Evolutionary conservation across 2,797 vertebrate genomes (phyloP), one percentile per base, ranked within the genome.

Genomic region (Melanotaenia pygmaea): DNA sequence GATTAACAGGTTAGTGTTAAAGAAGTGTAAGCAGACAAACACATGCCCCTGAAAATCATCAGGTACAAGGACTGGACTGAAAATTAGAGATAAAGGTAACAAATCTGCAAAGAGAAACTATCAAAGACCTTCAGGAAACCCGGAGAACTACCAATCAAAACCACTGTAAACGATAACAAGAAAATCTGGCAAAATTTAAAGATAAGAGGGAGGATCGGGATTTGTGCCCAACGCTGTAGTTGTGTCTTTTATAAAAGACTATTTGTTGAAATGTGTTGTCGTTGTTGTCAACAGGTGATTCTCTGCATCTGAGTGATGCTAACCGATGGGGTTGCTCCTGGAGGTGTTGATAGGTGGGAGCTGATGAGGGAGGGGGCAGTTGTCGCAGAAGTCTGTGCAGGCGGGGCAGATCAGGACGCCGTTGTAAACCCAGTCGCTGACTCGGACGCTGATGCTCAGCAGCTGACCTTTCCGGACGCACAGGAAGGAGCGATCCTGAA

Each of bases 381-480:
- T 69, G 30, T 95, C 94, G 59, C 98, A 99, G 91, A 99, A 96
- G 87, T 96, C 95, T 0, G 78, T 72, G 79, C 98, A 99, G 30
- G 93, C 80, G 1, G 98, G 98, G 74, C 98, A 99, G 54, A 98
- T 59, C 10, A 99, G 95, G 68, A 96, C 95, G 9, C 98, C 98
- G 13, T 93, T 89, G 0, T 99, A 96, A 4, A 97, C 89, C 98
- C 98, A 99, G 83, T 92, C 94, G 0, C 92, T 95, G 90, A 96
- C 91, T 58, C 94, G 94, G 53, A 97, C 94, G 66, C 95, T 96
- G 76, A 99, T 91, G 0, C 92, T 93, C 51, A 99, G 83, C 3
- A 95, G 93, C 88, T 99, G 98, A 18, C 96, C 96, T 0, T 91
- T 92, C 32, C 85, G 93, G n/a, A 91, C 88, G 74, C 98, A 99